Base-by-base conservation (phyloP, 2,888 invertebrate genomes). In the Ornithoptera alexandrae region DNA sequence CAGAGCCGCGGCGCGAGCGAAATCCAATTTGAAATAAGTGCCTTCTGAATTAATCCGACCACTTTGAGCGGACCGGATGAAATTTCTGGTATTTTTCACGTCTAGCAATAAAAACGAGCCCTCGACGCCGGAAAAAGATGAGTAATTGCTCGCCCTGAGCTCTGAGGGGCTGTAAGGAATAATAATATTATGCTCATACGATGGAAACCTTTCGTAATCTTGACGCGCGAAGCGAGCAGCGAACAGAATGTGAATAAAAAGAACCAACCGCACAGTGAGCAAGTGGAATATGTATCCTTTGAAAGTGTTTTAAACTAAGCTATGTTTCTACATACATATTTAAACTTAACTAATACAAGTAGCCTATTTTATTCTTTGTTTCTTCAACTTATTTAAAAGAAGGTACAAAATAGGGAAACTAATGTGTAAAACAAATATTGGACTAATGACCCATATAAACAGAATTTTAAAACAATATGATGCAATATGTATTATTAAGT, bases 21-120 rank as follows among this genome's bases (percentile, higher is more conserved):
- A 92, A 91, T 91, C 89, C 91, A 91, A 92, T 92, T 92, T 89
- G 90, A 90, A 90, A 91, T 92, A 92, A 92, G 92, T 92, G 91
- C 90, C 87, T 87, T 86, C 87, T 87, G 92, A 92, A 92, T 92
- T 92, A 92, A 92, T 92, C 91, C 90, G 79, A 86, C 87, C 89
- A 89, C 90, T 90, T 89, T 88, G 88, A 88, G 80, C 85, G 86
- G 84, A 86, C 87, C 84, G 89, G 88, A 86, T 89, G 89, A 91
- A 91, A 90, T 90, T 92, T 92, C 89, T 90, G 90, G 89, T 89
- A 92, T 91, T 92, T 92, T 92, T 90, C 92, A 92, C 90, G 88
- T 90, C 89, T 84, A 86, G 89, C 85, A 89, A 90, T 92, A 92
- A 92, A 92, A 92, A 90, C 85, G 88, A 85, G 86, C 87, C 85